Evolutionary conservation across 2,888 invertebrate species (phyloP), one percentile per base, ranked within the genome.

Genomic region (Lasioglossum villosulum): DNA sequence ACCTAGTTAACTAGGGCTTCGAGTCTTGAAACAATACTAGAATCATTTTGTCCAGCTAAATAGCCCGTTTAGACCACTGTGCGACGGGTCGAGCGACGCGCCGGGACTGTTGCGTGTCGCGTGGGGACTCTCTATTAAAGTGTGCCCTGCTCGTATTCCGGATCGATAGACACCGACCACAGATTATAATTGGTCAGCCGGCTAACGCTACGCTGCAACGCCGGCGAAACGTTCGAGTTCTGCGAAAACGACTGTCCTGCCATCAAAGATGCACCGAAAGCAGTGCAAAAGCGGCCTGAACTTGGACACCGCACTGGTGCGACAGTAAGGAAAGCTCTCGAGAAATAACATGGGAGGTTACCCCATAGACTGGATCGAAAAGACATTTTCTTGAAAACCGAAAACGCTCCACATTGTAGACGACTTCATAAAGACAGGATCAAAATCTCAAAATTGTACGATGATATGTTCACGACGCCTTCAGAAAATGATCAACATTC

Each of bases 131-230:
- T 34, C 68, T 37, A 37, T 68, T 37, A 37, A 68, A 68, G 19
- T 34, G 68, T 37, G 68, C 23, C 68, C 68, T 34, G 68, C 8
- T 68, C 68, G 68, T 19, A 23, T 68, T 68, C 68, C 68, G 34
- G 68, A 68, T 68, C 68, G 68, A 68, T 68, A 68, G 68, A 23
- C 23, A 23, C 68, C 37, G 68, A 23, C 68, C 68, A 68, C 34
- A 37, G 68, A 68, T 68, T 68, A 68, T 68, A 68, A 68, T 68
- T 68, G 37, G 37, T 68, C 68, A 4, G 37, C 68, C 34, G 68
- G 16, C 30, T 16, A 30, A 23, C 19, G 23, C 1, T 23, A 23
- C 37, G 16, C 37, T 12, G 68, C 68, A 68, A 34, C 68, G 37
- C 68, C 68, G 34, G 23, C 68, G 8, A 37, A 37, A 68, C 68